phyloP scores from a whole-genome alignment of 2,797 vertebrate species.

The Aulostomus chinensis region DNA sequence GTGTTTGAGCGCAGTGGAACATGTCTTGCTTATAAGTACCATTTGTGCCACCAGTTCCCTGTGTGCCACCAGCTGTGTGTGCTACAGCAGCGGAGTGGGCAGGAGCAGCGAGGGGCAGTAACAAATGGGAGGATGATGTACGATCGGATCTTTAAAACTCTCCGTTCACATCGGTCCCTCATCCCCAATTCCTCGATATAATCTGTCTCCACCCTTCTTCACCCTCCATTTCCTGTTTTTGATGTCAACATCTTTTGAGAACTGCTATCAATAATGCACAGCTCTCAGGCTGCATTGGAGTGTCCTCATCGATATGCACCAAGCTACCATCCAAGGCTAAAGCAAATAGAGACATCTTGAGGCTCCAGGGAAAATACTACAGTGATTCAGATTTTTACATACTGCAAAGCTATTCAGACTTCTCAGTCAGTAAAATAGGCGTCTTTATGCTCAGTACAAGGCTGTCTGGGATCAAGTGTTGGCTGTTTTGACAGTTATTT shows the following conservation, averaged over 20 bases:
- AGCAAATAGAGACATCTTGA: slow-evolving; percentile 48
- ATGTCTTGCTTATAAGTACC: background rate
- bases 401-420: too few species aligned
- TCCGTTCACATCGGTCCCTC: too few species aligned
- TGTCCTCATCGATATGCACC: slow-evolving; percentile 56
- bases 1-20: background rate
- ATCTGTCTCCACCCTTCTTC: slow-evolving; percentile 7
- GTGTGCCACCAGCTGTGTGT: too few species aligned
- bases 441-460: too few species aligned
- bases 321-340: slow-evolving; percentile 38
- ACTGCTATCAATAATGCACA: slow-evolving; percentile 45
- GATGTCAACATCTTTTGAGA: slow-evolving; percentile 22
- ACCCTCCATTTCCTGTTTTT: slow-evolving; percentile 15
- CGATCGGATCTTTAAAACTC: too few species aligned
- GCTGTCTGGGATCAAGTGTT: too few species aligned
- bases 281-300: slow-evolving; percentile 53
- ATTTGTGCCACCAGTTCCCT: background rate
- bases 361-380: slow-evolving; percentile 30
- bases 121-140: too few species aligned
- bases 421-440: too few species aligned
- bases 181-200: too few species aligned
- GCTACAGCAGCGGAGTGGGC: too few species aligned
- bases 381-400: slow-evolving; percentile 9
- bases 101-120: too few species aligned
- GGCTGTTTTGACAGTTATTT: too few species aligned